phyloP scores from a whole-genome alignment of 2,113 vertebrate species.

The Peromyscus californicus region DNA sequence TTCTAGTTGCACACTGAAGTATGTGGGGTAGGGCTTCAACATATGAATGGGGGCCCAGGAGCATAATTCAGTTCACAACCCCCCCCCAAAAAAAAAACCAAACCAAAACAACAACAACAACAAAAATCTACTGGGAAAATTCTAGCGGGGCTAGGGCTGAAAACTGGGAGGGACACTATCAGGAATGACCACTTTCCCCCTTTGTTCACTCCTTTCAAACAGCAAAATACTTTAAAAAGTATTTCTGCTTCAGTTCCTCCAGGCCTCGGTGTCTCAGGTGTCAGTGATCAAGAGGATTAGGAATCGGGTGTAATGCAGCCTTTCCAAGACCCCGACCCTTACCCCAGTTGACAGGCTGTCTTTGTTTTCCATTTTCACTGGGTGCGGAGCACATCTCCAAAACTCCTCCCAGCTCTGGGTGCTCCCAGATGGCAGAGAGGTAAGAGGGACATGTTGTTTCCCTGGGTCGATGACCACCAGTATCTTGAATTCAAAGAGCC shows the following conservation, averaged over 20 bases:
- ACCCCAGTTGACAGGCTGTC: neutral
- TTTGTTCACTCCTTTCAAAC: neutral
- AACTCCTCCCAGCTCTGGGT: too few species aligned
- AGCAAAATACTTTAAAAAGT: neutral
- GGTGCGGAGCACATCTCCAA: neutral
- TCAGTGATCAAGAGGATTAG: neutral
- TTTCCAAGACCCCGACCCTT: neutral
- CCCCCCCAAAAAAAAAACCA: too few species aligned
- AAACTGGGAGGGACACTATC: neutral
- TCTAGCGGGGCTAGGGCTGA: neutral
- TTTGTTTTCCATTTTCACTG: neutral
- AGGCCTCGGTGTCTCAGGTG: neutral
- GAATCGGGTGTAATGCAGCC: neutral
- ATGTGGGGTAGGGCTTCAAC: neutral
- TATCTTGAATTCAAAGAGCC: constrained; percentile 36
- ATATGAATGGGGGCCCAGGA: neutral
- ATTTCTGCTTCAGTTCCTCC: neutral
- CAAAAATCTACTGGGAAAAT: neutral
- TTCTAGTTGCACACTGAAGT: neutral
- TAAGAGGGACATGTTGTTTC: neutral
- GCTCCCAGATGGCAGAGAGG: neutral
- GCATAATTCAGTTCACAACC: neutral
- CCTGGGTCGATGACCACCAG: neutral
- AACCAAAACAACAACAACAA: too few species aligned
- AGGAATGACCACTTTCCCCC: neutral